phyloP scores from a whole-genome alignment of 2,888 invertebrate genomes.

The Hirtodrosophila alboralis region DNA sequence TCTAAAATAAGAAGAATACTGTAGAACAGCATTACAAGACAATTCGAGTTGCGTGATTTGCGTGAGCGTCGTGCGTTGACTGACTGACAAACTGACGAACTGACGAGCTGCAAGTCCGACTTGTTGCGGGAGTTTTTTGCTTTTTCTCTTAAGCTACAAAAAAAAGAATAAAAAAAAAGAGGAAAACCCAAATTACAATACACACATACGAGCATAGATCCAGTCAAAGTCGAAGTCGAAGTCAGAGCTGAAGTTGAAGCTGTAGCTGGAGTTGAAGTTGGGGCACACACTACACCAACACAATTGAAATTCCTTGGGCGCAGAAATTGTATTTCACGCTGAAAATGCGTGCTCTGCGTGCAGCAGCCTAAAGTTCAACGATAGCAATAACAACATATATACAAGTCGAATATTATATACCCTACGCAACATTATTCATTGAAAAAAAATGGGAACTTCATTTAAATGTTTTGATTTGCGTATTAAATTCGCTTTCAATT shows the following conservation, averaged over 20 bases:
- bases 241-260: slow-evolving; percentile 20
- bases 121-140: slow-evolving; percentile 66
- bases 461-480: too few species aligned
- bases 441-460: too few species aligned
- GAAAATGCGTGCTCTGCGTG: slow-evolving; percentile 83
- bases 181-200: slow-evolving; percentile 57
- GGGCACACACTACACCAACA: slow-evolving; percentile 63
- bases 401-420: slow-evolving; percentile 22
- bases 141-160: slow-evolving; percentile 49
- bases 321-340: slow-evolving; percentile 83
- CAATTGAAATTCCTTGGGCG: slow-evolving; percentile 81
- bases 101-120: slow-evolving; percentile 32
- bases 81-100: slow-evolving; percentile 56
- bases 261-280: slow-evolving; percentile 15
- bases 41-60: slow-evolving; percentile 81
- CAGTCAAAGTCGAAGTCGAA: slow-evolving; percentile 20
- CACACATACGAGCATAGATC: slow-evolving; percentile 49
- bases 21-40: slow-evolving; percentile 48
- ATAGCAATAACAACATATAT: slow-evolving; percentile 39
- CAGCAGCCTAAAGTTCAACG: slow-evolving; percentile 65
- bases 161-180: slow-evolving; percentile 5
- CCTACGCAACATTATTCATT: slow-evolving; percentile 7
- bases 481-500: too few species aligned
- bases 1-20: slow-evolving; percentile 1
- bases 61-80: slow-evolving; percentile 82